These are phyloP conservation scores for Euwallacea fornicatus DNA, from an alignment of 1,140 invertebrate species.

Conservation along the genomic window DNA sequence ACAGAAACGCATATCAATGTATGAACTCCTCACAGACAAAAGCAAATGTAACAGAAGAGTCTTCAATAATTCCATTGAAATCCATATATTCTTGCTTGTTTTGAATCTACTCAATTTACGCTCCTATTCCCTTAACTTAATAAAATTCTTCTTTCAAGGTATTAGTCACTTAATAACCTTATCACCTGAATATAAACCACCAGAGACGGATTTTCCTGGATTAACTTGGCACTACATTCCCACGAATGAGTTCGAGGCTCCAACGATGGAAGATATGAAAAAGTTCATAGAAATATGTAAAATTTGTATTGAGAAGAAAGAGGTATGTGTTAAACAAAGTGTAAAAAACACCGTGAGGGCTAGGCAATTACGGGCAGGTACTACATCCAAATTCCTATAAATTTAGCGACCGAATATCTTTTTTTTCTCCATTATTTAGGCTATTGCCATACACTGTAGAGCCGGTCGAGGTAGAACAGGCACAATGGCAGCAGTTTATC, in stretches of 20 bases:
- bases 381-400: no score
- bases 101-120: no score
- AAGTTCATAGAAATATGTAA: slow-evolving; percentile 69
- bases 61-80: no score
- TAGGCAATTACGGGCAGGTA: no score
- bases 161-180: slow-evolving; percentile 63
- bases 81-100: no score
- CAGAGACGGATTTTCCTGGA: slow-evolving; percentile 56
- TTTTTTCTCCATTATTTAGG: slow-evolving; percentile 51
- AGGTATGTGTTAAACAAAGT: slow-evolving; percentile 33
- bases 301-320: slow-evolving; percentile 38
- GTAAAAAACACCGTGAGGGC: not conserved
- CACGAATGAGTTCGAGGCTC: slow-evolving; percentile 67
- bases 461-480: slow-evolving; percentile 70
- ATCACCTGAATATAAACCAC: slow-evolving; percentile 64
- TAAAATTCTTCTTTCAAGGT: slow-evolving; percentile 46
- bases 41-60: no score
- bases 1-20: no score
- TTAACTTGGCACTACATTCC: slow-evolving; percentile 63
- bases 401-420: no score
- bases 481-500: slow-evolving; percentile 70
- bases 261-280: slow-evolving; percentile 65
- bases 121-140: no score
- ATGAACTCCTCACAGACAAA: no score
- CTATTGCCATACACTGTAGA: slow-evolving; percentile 69